Base-by-base conservation (phyloP, 2,888 invertebrate species). In the Athetis lepigone region DNA sequence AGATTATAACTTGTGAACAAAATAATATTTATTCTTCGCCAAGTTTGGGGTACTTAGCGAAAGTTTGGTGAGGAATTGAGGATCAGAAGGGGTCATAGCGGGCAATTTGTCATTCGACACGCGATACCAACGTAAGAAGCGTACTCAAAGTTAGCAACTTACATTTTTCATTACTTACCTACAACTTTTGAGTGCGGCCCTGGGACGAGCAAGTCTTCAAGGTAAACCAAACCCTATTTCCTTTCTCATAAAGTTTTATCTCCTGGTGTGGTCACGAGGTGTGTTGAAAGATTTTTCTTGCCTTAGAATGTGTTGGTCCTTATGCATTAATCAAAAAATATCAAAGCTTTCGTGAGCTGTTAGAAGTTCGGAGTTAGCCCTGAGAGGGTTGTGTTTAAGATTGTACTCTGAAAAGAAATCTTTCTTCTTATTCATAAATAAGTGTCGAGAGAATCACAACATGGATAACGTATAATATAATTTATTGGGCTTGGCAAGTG, bases 61-160 rank as follows among this genome's bases (percentile, higher is more conserved):
- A 81, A 83, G 79, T 86, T 83, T 36, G 63, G 67, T n/a, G 19
- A 66, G 56, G 70, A 84, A n/a, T n/a, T n/a, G n/a, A 83, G 89
- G 85, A 85, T 89, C 88, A 86, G 84, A 79, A 76, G 71, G 84
- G 87, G 86, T 85, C 85, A 83, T 77, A 69, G 71, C 66, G 59
- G 77, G 84, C 80, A 87, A 92, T 93, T 93, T 91, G 92, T 92
- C 92, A 92, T 91, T 88, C 90, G 85, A 84, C 91, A 90, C 90
- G 91, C 92, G 87, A 92, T 88, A 89, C 90, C 83, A 69, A 84
- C 58, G 40, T 84, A 89, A 90, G 90, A 86, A 88, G 82, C 81
- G 72, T 82, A 81, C 85, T 82, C 75, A 36, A 86, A 88, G 87
- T 88, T 61, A 64, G 75, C 63, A 91, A 91, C 90, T 91, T 89